A percentile compares a stretch with the other conserved stretches of the same genome.
Evolutionary conservation across 2,113 vertebrate genomes (phyloP).

Genomic region (Ibidorhyncha struthersii): DNA sequence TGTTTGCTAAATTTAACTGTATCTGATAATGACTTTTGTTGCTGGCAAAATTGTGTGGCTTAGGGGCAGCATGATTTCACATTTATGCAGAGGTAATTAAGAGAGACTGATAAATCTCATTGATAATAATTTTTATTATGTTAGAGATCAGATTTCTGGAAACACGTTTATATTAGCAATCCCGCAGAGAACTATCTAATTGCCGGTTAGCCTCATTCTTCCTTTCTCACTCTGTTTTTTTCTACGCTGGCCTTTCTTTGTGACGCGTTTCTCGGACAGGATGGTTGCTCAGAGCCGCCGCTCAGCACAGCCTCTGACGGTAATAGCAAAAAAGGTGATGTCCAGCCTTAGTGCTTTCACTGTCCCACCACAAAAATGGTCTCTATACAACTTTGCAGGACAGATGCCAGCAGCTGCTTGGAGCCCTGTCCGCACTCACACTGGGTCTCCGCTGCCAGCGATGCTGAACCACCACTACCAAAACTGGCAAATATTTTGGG

Average conservation of each 20-base stretch:
- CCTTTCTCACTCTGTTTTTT: background rate
- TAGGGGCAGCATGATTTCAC: background rate
- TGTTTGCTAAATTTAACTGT: background rate
- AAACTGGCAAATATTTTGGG: background rate
- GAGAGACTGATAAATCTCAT: background rate
- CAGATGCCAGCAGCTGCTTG: background rate
- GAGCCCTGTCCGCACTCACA: background rate
- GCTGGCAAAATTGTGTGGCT: background rate
- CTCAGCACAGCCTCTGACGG: background rate
- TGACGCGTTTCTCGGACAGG: background rate
- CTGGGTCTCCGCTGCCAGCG: rapidly evolving
- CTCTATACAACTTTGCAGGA: background rate
- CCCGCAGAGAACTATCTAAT: background rate
- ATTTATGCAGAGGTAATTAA: background rate
- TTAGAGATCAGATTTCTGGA: background rate
- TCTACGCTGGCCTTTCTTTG: background rate
- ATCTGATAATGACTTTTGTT: background rate
- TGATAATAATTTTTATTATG: background rate
- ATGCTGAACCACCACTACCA: background rate
- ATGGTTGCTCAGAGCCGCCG: background rate
- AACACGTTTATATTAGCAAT: background rate
- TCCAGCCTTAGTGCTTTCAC: background rate
- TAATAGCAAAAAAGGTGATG: background rate
- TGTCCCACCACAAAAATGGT: background rate
- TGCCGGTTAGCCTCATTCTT: background rate